Evolutionary conservation across 2,797 vertebrate species (phyloP).

Genomic region (Neosalanx taihuensis): DNA sequence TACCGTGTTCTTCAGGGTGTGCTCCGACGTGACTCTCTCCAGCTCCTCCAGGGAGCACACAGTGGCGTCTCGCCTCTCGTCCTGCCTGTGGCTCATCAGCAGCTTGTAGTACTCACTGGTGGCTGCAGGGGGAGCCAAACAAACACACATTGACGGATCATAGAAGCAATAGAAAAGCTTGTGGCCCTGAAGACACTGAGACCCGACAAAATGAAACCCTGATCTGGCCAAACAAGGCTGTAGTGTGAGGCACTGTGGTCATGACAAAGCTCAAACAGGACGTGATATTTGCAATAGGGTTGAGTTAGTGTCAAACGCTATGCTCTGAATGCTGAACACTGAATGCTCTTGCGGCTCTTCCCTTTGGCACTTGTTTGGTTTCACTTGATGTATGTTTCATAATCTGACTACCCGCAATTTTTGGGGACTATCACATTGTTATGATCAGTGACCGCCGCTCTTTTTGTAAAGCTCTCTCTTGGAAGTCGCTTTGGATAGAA

Average conservation of each 20-base stretch:
- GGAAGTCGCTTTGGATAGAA: too few species aligned
- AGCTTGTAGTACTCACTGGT: slow-evolving; percentile 86
- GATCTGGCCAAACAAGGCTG: background rate
- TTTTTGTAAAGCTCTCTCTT: too few species aligned
- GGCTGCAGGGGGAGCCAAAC: slow-evolving; percentile 63
- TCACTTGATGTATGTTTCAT: too few species aligned
- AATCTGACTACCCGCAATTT: too few species aligned
- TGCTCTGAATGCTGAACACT: too few species aligned
- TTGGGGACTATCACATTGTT: too few species aligned
- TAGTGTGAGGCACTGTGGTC: background rate
- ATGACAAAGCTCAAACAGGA: background rate
- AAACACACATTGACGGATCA: background rate
- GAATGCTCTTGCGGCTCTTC: too few species aligned
- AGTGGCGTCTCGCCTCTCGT: slow-evolving; percentile 63
- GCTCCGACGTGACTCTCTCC: slow-evolving; percentile 82
- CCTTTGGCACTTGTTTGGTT: too few species aligned
- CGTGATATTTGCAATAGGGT: background rate
- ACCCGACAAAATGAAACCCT: background rate
- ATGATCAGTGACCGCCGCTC: too few species aligned
- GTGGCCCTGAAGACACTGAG: too few species aligned
- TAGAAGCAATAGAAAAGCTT: background rate
- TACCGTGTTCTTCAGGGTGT: slow-evolving; percentile 89
- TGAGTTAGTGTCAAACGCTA: background rate
- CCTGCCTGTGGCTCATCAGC: slow-evolving; percentile 73
- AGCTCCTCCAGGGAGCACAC: slow-evolving; percentile 80